A percentile compares a stretch with the other conserved stretches of the same genome.
These are phyloP conservation scores for Oithona nana DNA, from an alignment of 2,888 invertebrate genomes.

Conservation along the genomic window DNA sequence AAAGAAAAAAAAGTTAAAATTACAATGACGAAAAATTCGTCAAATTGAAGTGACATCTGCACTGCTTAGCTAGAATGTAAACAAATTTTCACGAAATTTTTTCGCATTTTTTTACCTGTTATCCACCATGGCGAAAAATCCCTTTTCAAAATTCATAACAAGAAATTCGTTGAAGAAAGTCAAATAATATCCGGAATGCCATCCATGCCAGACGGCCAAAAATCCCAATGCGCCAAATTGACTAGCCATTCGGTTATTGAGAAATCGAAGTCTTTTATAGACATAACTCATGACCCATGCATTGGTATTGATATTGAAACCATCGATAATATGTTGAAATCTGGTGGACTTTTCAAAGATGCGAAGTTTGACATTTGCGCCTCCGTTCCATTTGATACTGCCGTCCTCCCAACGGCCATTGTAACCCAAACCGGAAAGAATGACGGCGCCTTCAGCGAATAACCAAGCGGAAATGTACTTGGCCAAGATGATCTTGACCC, in stretches of 20 bases:
- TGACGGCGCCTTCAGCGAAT: conserved; percentile 58
- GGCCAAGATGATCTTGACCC: conserved; percentile 66
- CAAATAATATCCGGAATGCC: conserved; percentile 79
- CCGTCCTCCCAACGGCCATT: conserved; percentile 48
- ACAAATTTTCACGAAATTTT: not conserved
- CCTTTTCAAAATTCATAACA: conserved; percentile 60
- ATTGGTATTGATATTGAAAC: conserved; percentile 92
- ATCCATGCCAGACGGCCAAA: conserved; percentile 89
- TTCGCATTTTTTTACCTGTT: conserved; percentile 38
- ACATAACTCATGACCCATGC: conserved; percentile 74
- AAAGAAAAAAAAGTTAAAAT: no score
- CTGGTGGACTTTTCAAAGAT: conserved; percentile 61
- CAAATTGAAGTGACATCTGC: no score
- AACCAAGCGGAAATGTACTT: conserved; percentile 90
- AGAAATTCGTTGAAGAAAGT: conserved; percentile 80
- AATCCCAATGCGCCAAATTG: conserved; percentile 64
- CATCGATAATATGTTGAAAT: conserved; percentile 46
- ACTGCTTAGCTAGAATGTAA: no score
- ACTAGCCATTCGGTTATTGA: conserved; percentile 58
- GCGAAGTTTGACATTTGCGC: conserved; percentile 63
- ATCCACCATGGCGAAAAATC: not conserved
- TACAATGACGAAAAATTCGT: no score
- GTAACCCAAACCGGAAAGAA: conserved; percentile 49
- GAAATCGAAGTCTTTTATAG: conserved; percentile 76
- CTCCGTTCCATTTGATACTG: conserved; percentile 55